Evolutionary conservation across 2,113 vertebrate genomes (phyloP), one percentile per base, ranked within the genome.

Genomic region (Malurus elegans): DNA sequence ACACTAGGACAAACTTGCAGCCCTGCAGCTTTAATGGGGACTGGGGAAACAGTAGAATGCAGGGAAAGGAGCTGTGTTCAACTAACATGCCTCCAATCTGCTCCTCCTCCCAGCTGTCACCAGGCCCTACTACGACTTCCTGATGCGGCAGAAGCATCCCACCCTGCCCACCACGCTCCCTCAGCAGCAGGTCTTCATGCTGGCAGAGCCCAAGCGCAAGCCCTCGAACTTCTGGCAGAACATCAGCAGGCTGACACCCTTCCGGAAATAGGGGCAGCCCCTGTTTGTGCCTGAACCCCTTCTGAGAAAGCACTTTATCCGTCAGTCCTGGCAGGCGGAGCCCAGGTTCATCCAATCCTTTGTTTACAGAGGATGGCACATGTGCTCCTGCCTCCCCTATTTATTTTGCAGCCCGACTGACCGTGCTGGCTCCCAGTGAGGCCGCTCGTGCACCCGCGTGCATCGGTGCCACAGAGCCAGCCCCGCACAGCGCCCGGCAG

Each of bases 221-320:
- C 98, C 98, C 62, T 99, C 98, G 76, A 99, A 99, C 96, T 99
- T 99, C 98, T 99, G 99, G 99, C 99, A 99, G 97, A 99, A 98
- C 97, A 99, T 99, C 72, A 99, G 99, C 96, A 97, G 99, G 94
- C 98, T 99, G 97, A 98, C 99, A 0, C 99, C 99, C 14, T 99
- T 99, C 98, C 98, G 98, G 88, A 99, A 99, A 96, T 99, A 96
- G 93, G 84, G 96, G 86, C 89, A 83, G 95, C 94, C 71, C 81
- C 44, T 42, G 73, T 88, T 79, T 96, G 96, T 97, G 97, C 97
- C 97, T 96, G 97, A 97, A 97, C 48, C 79, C 94, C 95, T 92
- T 66, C 85, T 36, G 81, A 97, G 94, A 98, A 98, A 98, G 98
- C 98, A 99, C 98, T 98, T 98, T 98, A 98, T 80, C 90, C 78